These are phyloP conservation scores for Poecilia picta DNA, from an alignment of 2,797 vertebrate genomes.

Conservation along the genomic window DNA sequence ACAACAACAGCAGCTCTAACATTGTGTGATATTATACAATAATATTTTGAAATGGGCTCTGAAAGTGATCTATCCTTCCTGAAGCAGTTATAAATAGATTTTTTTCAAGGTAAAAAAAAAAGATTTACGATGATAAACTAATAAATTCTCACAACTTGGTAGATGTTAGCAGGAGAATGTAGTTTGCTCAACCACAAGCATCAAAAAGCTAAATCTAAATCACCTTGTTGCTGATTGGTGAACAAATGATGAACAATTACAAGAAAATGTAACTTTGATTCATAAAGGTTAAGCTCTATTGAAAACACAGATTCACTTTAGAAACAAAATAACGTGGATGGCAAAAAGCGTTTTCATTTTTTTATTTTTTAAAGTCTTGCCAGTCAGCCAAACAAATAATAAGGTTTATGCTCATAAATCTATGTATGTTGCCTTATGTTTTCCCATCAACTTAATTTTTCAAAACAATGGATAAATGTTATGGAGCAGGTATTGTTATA, in stretches of 20 bases:
- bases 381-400: not conserved
- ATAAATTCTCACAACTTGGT: not conserved
- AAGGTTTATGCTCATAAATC: not conserved
- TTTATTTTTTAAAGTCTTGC: not conserved
- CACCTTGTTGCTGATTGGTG: no score
- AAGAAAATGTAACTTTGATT: not conserved
- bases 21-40: slow-evolving; percentile 2
- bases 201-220: not conserved
- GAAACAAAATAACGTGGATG: not conserved
- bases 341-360: not conserved
- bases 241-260: not conserved
- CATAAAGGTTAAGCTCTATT: not conserved
- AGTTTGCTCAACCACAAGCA: not conserved
- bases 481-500: not conserved
- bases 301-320: not conserved
- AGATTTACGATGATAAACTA: not conserved
- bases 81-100: slow-evolving; percentile 6
- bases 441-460: not conserved
- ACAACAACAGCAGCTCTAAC: slow-evolving; percentile 2
- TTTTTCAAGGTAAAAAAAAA: not conserved
- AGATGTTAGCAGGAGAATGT: not conserved
- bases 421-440: not conserved
- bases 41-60: not conserved
- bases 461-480: not conserved
- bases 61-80: not conserved